Evolutionary conservation across 2,113 vertebrate genomes (phyloP), one percentile per base, ranked within the genome.

Genomic region (Pogona vitticeps): DNA sequence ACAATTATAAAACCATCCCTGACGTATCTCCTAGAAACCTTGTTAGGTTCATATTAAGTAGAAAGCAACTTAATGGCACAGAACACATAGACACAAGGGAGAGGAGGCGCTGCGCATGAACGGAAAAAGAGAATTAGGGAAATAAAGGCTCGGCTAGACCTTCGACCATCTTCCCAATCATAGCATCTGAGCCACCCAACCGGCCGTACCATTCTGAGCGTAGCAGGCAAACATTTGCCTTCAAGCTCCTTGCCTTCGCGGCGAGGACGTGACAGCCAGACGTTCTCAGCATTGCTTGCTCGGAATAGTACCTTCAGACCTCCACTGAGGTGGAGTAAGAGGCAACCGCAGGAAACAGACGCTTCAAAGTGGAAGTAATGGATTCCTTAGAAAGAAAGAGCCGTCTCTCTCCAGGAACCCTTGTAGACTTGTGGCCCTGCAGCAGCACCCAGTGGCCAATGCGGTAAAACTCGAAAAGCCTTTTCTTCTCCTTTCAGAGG

Each of bases 381-480:
- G 1, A 38, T 28, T 67, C 38, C 59, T 31, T 8, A 38, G 36
- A 31, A 28, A 28, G 26, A 31, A 26, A 73, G 61, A 12, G 2
- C 10, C 28, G 5, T 52, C 6, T 58, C 6, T 58, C 38, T 85
- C 36, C 36, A 70, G 38, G 52, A 71, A 59, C 8, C 33, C 9
- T 21, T 18, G 8, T 71, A 15, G 8, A 58, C 12, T 56, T 21
- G 36, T 72, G 18, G 1, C 6, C 56, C 67, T 61, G 72, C 8
- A 86, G 67, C 36, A 38, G 52, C 76, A 59, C 76, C 84, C 65
- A 86, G 84, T 61, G 76, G 84, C 52, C 65, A 72, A 1, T 61
- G 36, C 46, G 15, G 7, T 42, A n/a, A 59, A 71, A 59, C 56
- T 71, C 46, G 14, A 28, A 5, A 40, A 23, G 3, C 42, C 20